Base-by-base conservation (phyloP, 2,113 vertebrate genomes). In the Oriolus oriolus region DNA sequence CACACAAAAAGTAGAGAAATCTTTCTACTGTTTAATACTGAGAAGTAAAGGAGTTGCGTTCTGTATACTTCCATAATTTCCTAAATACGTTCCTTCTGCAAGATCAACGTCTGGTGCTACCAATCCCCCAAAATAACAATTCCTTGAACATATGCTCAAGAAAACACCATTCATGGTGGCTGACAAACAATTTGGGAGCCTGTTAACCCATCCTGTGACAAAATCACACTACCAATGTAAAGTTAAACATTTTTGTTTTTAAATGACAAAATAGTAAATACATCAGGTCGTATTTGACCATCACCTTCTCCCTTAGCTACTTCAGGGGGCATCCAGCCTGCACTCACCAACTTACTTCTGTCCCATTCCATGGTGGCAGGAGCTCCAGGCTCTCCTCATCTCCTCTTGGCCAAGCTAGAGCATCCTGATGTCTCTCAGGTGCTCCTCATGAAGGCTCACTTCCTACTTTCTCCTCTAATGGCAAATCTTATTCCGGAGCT, bases 381-480 rank as follows among this genome's bases (percentile, higher is more conserved):
- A 89, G 21, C 39, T 77, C 47, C 70, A 49, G 18, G 53, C n/a
- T 65, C 82, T 91, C 21, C 33, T 65, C 9, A 1, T 74, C 39
- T 90, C 35, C 30, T 50, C 52, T 84, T 26, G 27, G 42, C 27
- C 35, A 60, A 33, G 24, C 20, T 11, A 59, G 35, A 89, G 37
- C 6, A 2, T 61, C 61, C 49, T 47, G 44, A 70, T 50, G 50
- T 79, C 77, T 75, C 56, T 56, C 16, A 74, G 64, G 28, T 35
- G 33, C 31, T 90, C 54, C 71, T 86, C 54, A 81, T 0, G 0
- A 86, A 47, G 76, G 30, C 56, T 89, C 3, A 9, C 39, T 93
- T 78, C 91, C 73, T 87, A 95, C 84, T 93, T 95, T 93, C 60
- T 87, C 76, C 35, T 84, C 68, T 89, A 54, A 81, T 74, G 65